Conservation (phyloP, 2,888 invertebrate genomes). For the Dorcus parallelipipedus region DNA sequence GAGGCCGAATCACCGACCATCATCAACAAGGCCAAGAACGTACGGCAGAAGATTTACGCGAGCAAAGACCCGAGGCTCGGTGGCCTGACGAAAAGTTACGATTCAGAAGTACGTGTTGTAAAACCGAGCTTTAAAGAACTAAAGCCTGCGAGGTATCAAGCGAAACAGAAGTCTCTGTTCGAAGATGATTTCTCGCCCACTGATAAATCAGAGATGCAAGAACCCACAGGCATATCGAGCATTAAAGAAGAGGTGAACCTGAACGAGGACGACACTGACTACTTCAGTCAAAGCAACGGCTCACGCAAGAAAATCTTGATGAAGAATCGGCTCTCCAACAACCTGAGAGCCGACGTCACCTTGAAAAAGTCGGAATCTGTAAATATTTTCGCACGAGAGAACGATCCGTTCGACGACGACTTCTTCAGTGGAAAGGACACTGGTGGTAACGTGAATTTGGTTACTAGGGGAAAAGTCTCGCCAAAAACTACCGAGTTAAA, state of each 20-base stretch:
- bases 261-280: conserved; percentile 28
- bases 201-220: conserved; percentile 27
- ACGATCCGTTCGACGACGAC: conserved; percentile 86
- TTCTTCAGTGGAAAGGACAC: conserved; percentile 60
- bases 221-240: conserved; percentile 35
- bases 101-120: background rate
- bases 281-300: conserved; percentile 26
- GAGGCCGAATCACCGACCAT: conserved; percentile 38
- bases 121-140: background rate
- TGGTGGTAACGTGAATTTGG: conserved; percentile 8
- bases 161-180: conserved; percentile 44
- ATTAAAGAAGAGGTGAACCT: conserved; percentile 44
- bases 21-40: conserved; percentile 17
- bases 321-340: conserved; percentile 33
- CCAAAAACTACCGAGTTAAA: conserved; percentile 41
- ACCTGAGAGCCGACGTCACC: conserved; percentile 53
- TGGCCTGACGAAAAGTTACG: background rate
- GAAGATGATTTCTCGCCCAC: conserved; percentile 60
- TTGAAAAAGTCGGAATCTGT: conserved; percentile 87
- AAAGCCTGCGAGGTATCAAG: conserved; percentile 4
- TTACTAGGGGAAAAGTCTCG: conserved; percentile 19
- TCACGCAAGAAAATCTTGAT: conserved; percentile 37
- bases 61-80: conserved; percentile 11
- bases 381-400: conserved; percentile 82
- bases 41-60: conserved; percentile 26